Conservation (phyloP, 1,140 invertebrate species). For the Nymphalis io region DNA sequence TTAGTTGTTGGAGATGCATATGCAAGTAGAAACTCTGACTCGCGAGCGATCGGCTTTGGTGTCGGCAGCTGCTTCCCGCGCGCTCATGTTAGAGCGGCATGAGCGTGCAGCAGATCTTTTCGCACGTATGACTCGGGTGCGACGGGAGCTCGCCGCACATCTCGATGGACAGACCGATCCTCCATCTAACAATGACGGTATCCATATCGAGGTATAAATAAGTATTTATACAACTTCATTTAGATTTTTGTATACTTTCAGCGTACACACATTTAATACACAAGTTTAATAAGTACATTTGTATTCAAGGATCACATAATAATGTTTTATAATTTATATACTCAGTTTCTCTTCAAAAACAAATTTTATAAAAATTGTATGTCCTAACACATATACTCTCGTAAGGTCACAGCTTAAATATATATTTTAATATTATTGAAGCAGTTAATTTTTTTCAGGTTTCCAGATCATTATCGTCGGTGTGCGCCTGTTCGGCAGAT, state of each 20-base stretch:
- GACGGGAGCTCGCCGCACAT: slow-evolving; percentile 53
- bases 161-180: slow-evolving; percentile 46
- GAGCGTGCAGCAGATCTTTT: slow-evolving; percentile 67
- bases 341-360: no score
- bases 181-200: slow-evolving; percentile 34
- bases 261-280: no score
- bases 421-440: no score
- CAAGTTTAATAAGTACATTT: no score
- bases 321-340: no score
- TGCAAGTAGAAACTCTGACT: slow-evolving; percentile 65
- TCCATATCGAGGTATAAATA: slow-evolving; percentile 48
- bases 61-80: slow-evolving; percentile 62
- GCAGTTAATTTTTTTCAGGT: slow-evolving; percentile 39
- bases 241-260: not conserved
- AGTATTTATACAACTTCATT: not conserved
- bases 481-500: slow-evolving; percentile 57
- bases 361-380: no score
- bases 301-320: no score
- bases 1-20: slow-evolving; percentile 62
- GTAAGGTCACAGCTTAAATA: no score
- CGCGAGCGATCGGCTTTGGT: slow-evolving; percentile 63
- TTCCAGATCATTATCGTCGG: slow-evolving; percentile 58
- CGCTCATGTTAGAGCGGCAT: slow-evolving; percentile 69
- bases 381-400: no score
- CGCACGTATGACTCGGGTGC: slow-evolving; percentile 52